These are phyloP conservation scores for Meandrusa payeni DNA, from an alignment of 2,888 invertebrate species.

Conservation along the genomic window DNA sequence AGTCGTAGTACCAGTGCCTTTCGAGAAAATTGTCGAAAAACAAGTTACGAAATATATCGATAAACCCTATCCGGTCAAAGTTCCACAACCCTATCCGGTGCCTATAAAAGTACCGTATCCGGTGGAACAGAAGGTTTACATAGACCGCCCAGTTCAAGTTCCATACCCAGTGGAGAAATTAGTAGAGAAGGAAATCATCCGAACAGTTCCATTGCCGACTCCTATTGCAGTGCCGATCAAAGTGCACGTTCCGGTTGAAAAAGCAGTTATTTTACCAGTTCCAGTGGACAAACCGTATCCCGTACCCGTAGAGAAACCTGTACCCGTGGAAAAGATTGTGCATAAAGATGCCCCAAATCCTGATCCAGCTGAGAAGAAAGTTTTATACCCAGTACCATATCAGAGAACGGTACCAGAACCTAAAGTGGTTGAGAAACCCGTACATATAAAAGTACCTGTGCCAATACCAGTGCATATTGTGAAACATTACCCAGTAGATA, in stretches of 20 bases:
- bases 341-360: conserved; percentile 71
- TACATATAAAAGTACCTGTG: conserved; percentile 63
- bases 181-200: conserved; percentile 72
- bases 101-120: conserved; percentile 75
- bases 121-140: conserved; percentile 73
- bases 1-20: conserved; percentile 63
- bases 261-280: conserved; percentile 56
- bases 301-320: conserved; percentile 68
- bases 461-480: conserved; percentile 62
- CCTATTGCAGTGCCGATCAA: conserved; percentile 63
- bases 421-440: conserved; percentile 63
- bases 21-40: conserved; percentile 77
- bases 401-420: conserved; percentile 69
- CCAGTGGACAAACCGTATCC: conserved; percentile 65
- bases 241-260: conserved; percentile 58
- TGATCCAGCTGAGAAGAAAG: conserved; percentile 74
- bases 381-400: conserved; percentile 67
- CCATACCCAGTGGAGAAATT: conserved; percentile 74
- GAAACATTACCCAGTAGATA: conserved; percentile 74
- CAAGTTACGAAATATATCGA: conserved; percentile 77
- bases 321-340: conserved; percentile 57
- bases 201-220: conserved; percentile 62
- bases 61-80: conserved; percentile 81
- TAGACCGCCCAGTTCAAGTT: conserved; percentile 73
- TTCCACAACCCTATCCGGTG: conserved; percentile 74